Evolutionary conservation across 1,140 invertebrate species (phyloP).

Genomic region (Bicyclus anynana): DNA sequence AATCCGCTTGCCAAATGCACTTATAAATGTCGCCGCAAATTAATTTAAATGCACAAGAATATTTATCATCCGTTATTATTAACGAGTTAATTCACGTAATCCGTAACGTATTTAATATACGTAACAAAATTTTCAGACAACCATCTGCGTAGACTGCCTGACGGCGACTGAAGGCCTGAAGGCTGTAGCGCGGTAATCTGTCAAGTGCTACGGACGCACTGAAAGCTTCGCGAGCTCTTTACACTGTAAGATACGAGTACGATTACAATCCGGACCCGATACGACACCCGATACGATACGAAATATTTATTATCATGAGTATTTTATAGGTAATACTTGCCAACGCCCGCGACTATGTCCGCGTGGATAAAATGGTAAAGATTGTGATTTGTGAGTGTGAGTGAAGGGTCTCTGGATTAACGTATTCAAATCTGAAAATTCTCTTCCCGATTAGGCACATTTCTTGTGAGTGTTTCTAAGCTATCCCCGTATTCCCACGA

Average conservation of each 20-base stretch:
- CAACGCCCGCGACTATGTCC: no score
- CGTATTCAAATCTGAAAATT: no score
- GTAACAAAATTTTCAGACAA: background rate
- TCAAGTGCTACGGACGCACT: background rate
- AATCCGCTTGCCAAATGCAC: slow-evolving; percentile 28
- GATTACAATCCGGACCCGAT: no score
- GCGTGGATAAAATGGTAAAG: no score
- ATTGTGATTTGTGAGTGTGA: no score
- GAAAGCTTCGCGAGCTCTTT: background rate
- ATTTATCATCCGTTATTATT: slow-evolving; percentile 7
- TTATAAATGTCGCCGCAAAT: slow-evolving; percentile 23
- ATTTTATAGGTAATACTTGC: no score
- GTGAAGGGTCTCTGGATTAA: no score
- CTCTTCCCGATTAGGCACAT: no score
- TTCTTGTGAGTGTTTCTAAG: no score
- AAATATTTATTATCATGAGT: no score
- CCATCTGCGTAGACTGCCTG: background rate
- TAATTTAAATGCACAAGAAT: slow-evolving; percentile 8
- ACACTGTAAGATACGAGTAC: no score
- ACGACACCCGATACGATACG: background rate
- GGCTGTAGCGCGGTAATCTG: background rate
- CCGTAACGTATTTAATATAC: background rate
- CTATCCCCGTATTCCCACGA: no score
- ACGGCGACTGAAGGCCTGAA: background rate
- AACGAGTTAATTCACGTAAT: background rate